These are phyloP conservation scores for Drosophila biarmipes DNA, from an alignment of 1,140 invertebrate species.

Conservation along the genomic window DNA sequence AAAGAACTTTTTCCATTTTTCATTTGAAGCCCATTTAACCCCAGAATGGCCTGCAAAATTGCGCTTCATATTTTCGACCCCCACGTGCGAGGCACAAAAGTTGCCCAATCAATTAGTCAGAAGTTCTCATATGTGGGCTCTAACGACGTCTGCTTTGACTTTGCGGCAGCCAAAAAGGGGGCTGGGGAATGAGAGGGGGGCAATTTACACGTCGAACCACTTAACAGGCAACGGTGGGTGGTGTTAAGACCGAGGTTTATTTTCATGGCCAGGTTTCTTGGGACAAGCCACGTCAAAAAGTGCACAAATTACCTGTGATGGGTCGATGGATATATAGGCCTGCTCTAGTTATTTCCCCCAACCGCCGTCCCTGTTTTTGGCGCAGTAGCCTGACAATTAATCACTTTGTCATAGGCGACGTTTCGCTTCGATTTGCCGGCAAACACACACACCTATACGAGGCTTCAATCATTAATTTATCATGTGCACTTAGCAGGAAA, in stretches of 20 bases:
- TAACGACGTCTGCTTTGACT: slow-evolving; percentile 54
- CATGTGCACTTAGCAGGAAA: slow-evolving; percentile 74
- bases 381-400: slow-evolving; percentile 60
- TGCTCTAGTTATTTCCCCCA: slow-evolving; percentile 34
- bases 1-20: not conserved
- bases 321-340: slow-evolving; percentile 36
- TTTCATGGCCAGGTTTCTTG: slow-evolving; percentile 23
- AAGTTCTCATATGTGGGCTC: slow-evolving; percentile 33
- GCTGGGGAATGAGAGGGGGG: not conserved
- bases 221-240: slow-evolving; percentile 13
- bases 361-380: not conserved
- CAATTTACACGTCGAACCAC: slow-evolving; percentile 6
- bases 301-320: slow-evolving; percentile 38
- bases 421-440: slow-evolving; percentile 14
- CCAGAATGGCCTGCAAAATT: slow-evolving; percentile 1
- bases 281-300: slow-evolving; percentile 45
- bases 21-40: slow-evolving; percentile 16
- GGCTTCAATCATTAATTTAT: slow-evolving; percentile 73
- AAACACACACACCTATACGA: not conserved
- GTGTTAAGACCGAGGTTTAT: slow-evolving; percentile 5
- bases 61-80: not conserved
- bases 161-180: slow-evolving; percentile 12
- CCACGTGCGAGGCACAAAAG: slow-evolving; percentile 9
- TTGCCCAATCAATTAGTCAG: slow-evolving; percentile 64
- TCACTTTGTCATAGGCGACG: slow-evolving; percentile 64